Base-by-base conservation (phyloP, 2,113 vertebrate genomes). In the Cromileptes altivelis region DNA sequence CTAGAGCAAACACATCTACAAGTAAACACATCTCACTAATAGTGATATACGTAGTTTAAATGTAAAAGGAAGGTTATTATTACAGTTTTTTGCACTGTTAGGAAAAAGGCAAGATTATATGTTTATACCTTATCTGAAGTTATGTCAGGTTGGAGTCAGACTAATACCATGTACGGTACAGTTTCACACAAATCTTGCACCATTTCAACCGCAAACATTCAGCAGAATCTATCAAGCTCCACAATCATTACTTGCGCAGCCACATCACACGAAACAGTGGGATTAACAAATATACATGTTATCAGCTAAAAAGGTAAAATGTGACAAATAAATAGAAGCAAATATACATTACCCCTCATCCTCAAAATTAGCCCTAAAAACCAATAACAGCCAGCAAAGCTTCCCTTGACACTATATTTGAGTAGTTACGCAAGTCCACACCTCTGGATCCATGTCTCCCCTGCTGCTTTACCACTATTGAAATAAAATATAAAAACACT, bases 321-420 rank as follows among this genome's bases (percentile, higher is more conserved):
- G 75, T 82, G 81, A 82, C 85, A 89, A 93, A 93, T 94, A 94
- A 94, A 94, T 93, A 93, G 69, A 92, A 93, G 86, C 71, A 89
- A 81, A 87, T 89, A 69, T 84, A 93, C 75, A 90, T 75, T 58
- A 70, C 12, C 74, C 27, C 27, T 81, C 30, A 67, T 81, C 70
- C 30, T 78, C 75, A 53, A 78, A 85, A 70, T 69, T 80, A 85
- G 78, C 83, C 90, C 85, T 78, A 73, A 84, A 81, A 78, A 61
- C 73, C 68, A 71, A 37, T 21, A 70, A 78, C 33, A 80, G n/a
- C 74, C 83, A 37, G 57, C 79, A 78, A 73, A 84, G 61, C 57
- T 58, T 88, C 77, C 30, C 30, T 76, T 61, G 50, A 83, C 76
- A 82, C 72, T 52, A 37, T 18, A 8, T 25, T 42, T 0, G 1